Base-by-base conservation (phyloP, 1,140 invertebrate genomes). In the Helicoverpa zea region DNA sequence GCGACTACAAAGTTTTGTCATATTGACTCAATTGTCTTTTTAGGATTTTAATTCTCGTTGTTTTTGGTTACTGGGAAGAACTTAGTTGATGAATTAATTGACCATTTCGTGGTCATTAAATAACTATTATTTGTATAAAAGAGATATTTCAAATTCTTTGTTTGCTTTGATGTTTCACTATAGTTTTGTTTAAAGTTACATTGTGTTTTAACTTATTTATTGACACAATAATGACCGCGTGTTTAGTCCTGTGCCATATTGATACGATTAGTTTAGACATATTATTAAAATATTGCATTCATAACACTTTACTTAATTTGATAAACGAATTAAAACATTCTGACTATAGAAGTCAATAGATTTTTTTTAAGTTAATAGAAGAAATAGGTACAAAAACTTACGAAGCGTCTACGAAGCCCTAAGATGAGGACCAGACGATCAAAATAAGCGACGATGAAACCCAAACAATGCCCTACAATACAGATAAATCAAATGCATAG, bases 1-100 rank as follows among this genome's bases (percentile, higher is more conserved):
- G 80, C 47, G 16, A 61, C 72, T 70, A 77, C 63, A 77, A 81
- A 77, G 73, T 51, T 59, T 68, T 59, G 61, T 52, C 4, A 56
- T 77, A 77, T 66, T 77, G 23, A 23, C 9, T 61, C 52, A 61
- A 49, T 61, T 49, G 16, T 5, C 18, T 18, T 49, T 64, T 66
- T 52, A 13, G 16, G 3, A 54, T 35, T 52, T 51, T 77, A 23
- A 29, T 77, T 18, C 23, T 63, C 61, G 1, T 43, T 74, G 7
- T 52, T 70, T 52, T 7, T 16, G 18, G 47, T 30, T 18, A 1
- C 14, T 29, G 66, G 11, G 12, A 18, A 2, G 7, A 23, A 23
- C 2, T 64, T 66, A 43, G 16, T 10, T 3, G 14, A 49, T 47
- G 0, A 63, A 63, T 29, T 7, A 35, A 63, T 63, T 63, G 13